Base-by-base conservation (phyloP, 2,797 vertebrate species). In the Chiroxiphia lanceolata region DNA sequence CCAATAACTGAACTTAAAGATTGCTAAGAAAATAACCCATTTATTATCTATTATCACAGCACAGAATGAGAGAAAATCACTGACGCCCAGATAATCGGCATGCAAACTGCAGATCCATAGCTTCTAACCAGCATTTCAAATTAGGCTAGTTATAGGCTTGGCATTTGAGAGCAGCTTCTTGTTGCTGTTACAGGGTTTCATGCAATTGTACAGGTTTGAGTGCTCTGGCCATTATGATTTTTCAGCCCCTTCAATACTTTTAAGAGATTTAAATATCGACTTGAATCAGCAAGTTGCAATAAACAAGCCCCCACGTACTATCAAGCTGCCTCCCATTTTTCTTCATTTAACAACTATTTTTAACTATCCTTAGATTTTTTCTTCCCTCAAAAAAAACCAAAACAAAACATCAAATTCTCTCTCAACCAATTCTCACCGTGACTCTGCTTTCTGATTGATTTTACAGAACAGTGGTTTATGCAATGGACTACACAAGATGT, bases 1-100 rank as follows among this genome's bases (percentile, higher is more conserved):
- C 92, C 54, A 83, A 89, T 85, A 95, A 75, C 56, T 0, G 3
- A 95, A 95, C 86, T 38, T 77, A 74, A 59, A 59, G 91, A 94
- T 34, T 40, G 54, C 72, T 64, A 61, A 67, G 72, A 54, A 93
- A 92, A 91, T 47, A 79, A 81, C 61, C 36, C 17, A 6, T 88
- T 81, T 91, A 81, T 83, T 91, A 77, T 50, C 54, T 75, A 82
- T 72, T 81, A 69, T 47, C 57, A 38, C 48, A 74, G 56, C 47
- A 64, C 34, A 54, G 59, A 83, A 44, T n/a, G 23, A 79, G 56
- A 80, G 50, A 61, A 88, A 65, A 72, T 59, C 83, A 61, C 56
- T 3, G n/a, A 61, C 0, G 0, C 53, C 64, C 63, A 20, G 82
- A 40, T 11, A 79, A 88, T 27, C 5, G 0, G 20, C 40, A 42